phyloP scores from a whole-genome alignment of 2,113 vertebrate species.

The Gopherus flavomarginatus region DNA sequence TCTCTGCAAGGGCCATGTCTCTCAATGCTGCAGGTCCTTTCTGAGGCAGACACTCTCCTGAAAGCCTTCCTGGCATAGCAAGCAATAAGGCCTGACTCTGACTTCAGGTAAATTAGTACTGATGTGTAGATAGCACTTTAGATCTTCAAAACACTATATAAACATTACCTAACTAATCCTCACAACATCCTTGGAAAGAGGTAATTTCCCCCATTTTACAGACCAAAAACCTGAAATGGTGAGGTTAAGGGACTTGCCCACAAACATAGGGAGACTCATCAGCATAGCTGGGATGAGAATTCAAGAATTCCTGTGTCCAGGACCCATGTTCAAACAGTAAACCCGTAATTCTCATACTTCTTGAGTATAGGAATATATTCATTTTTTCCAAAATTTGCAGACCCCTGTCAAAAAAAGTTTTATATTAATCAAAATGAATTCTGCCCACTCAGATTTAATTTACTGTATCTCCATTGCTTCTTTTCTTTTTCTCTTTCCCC shows the following conservation, averaged over 20 bases:
- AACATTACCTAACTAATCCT: background rate
- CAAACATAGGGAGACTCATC: background rate
- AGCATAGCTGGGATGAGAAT: background rate
- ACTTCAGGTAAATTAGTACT: background rate
- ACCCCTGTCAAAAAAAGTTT: background rate
- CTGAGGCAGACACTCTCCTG: background rate
- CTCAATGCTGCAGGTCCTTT: background rate
- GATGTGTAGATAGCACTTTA: background rate
- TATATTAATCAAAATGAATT: constrained; percentile 28
- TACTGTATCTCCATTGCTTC: background rate
- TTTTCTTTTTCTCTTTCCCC: background rate
- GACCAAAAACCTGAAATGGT: background rate
- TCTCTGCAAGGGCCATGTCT: background rate
- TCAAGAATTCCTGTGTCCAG: background rate
- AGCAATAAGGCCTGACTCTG: background rate
- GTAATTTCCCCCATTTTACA: background rate
- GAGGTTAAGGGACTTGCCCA: background rate
- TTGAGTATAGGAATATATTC: constrained; percentile 1
- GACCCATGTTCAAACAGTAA: background rate
- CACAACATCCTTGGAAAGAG: background rate
- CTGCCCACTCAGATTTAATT: background rate
- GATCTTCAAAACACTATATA: background rate
- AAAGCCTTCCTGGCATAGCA: background rate
- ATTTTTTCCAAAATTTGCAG: background rate
- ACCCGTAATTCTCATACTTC: constrained; percentile 1